These are phyloP conservation scores for Cheirogaleus major DNA, from an alignment of 2,797 vertebrate genomes.

Conservation along the genomic window DNA sequence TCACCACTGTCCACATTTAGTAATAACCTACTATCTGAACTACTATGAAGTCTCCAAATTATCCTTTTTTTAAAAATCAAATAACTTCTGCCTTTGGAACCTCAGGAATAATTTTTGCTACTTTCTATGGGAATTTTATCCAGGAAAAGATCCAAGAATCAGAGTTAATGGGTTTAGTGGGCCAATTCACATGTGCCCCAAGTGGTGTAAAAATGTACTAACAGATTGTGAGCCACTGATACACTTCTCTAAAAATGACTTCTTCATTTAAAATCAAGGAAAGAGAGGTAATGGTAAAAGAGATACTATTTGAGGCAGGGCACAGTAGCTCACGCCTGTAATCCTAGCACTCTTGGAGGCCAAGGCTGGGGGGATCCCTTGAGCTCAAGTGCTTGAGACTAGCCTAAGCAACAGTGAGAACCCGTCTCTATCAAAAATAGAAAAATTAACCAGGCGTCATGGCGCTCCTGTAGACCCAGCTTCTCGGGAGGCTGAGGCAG, in stretches of 20 bases:
- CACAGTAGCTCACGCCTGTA: no score
- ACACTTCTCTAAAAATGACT: background rate
- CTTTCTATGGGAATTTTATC: background rate
- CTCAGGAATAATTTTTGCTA: background rate
- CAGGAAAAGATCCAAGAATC: background rate
- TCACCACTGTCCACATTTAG: background rate
- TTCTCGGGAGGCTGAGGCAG: no score
- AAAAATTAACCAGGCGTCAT: no score
- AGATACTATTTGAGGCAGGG: background rate
- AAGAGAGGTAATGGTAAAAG: background rate
- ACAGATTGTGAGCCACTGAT: background rate
- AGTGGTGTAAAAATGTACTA: background rate
- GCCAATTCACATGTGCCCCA: background rate
- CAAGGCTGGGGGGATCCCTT: no score
- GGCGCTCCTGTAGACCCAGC: no score
- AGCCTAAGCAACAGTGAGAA: no score
- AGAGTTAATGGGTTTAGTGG: background rate
- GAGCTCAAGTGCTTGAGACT: no score
- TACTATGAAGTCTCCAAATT: background rate
- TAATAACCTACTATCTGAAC: background rate
- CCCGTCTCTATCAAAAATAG: no score
- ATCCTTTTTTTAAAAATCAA: background rate
- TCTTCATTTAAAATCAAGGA: background rate
- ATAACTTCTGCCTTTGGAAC: background rate
- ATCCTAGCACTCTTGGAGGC: no score